Evolutionary conservation across 30 jellyfish, hydroid and myxozoan species (phyloP).

Genomic region (Chrysaora quinquecirrha): DNA sequence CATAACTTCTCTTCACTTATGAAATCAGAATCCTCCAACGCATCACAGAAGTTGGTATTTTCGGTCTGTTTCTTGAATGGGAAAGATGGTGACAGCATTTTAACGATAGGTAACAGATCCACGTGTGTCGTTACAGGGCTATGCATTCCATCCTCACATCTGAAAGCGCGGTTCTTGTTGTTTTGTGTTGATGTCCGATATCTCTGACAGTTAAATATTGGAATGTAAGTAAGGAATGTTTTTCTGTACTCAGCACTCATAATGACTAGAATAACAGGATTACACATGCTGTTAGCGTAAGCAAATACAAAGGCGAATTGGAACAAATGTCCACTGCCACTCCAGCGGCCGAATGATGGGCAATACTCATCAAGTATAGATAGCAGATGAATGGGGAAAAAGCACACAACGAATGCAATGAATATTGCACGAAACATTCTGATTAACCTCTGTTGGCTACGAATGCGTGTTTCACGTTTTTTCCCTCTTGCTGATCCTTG

Average conservation of each 20-base stretch:
- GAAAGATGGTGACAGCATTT: background rate
- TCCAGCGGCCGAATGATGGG: slow-evolving; percentile 38
- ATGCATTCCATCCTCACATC: slow-evolving; percentile 31
- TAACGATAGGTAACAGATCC: background rate
- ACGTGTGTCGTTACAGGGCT: slow-evolving; percentile 27
- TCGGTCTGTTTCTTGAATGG: background rate
- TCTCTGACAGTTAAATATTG: slow-evolving; percentile 31
- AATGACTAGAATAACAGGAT: slow-evolving; percentile 71
- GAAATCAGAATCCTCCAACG: too few relatives aligned
- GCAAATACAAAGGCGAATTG: slow-evolving; percentile 66
- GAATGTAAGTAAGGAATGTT: slow-evolving; percentile 63
- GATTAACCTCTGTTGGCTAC: slow-evolving; percentile 73
- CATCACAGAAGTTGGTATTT: background rate
- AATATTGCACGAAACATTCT: slow-evolving; percentile 77
- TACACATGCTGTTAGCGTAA: slow-evolving; percentile 76
- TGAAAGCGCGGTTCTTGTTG: slow-evolving; percentile 13
- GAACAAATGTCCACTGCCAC: slow-evolving; percentile 43
- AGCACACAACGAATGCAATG: slow-evolving; percentile 75
- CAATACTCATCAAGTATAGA: slow-evolving; percentile 49
- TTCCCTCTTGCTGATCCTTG: slow-evolving; percentile 82
- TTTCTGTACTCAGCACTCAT: slow-evolving; percentile 79
- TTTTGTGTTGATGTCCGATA: background rate
- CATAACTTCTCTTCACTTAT: too few relatives aligned
- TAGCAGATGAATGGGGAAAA: slow-evolving; percentile 64
- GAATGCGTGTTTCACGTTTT: slow-evolving; percentile 75